phyloP scores from a whole-genome alignment of 2,113 vertebrate genomes.

The Heloderma charlesbogerti region DNA sequence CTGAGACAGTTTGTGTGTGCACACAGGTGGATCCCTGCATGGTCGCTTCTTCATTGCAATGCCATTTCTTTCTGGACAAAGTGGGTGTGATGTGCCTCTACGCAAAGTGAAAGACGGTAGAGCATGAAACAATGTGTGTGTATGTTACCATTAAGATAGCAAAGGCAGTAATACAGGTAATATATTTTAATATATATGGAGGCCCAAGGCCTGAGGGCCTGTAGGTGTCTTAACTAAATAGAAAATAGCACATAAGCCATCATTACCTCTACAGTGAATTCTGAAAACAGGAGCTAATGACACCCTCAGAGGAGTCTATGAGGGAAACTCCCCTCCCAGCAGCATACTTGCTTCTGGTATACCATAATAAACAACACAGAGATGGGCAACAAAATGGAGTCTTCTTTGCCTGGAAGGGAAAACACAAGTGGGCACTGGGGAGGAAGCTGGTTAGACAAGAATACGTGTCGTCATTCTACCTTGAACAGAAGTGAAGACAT shows the following conservation, averaged over 20 bases:
- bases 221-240: neutral
- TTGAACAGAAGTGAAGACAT: neutral
- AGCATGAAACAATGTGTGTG: too few relatives aligned
- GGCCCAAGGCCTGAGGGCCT: neutral
- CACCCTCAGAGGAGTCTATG: neutral
- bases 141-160: neutral
- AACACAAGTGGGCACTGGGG: neutral
- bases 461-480: neutral
- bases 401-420: neutral
- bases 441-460: slow-evolving; percentile 18
- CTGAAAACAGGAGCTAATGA: neutral
- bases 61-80: neutral
- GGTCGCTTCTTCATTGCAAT: neutral
- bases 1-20: neutral
- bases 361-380: neutral
- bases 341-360: neutral
- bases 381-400: neutral
- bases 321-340: neutral
- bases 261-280: neutral
- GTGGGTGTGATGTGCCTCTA: neutral
- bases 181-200: neutral
- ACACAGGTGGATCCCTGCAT: neutral
- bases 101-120: neutral
- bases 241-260: neutral
- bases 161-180: slow-evolving; percentile 1